Percentiles rank a stretch among this genome's conserved stretches.
Conservation (phyloP, 2,797 vertebrate species). For the Esox masquinongy region DNA sequence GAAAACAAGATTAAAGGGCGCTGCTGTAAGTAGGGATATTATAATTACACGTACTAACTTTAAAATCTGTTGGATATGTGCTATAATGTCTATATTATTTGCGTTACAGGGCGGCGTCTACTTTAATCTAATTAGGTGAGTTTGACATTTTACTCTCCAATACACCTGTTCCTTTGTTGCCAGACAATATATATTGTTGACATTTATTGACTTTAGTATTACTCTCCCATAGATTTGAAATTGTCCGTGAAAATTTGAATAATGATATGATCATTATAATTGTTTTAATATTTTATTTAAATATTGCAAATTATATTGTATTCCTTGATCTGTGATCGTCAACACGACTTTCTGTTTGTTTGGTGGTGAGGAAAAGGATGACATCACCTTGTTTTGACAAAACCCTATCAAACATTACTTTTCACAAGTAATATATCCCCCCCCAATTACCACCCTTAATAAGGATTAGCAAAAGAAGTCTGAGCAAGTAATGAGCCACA, state of each 20-base stretch:
- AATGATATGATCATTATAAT: not conserved
- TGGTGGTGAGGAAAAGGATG: constrained; percentile 37
- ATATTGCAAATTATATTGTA: not conserved
- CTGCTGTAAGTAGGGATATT: constrained; percentile 76
- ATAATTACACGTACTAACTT: constrained; percentile 14
- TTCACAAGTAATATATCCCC: not conserved
- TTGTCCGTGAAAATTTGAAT: not conserved
- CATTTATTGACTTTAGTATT: constrained; percentile 11
- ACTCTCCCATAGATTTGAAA: not conserved
- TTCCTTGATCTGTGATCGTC: constrained; percentile 42
- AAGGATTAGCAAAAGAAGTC: too few species aligned
- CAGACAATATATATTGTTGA: not conserved
- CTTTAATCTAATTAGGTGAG: constrained; percentile 75
- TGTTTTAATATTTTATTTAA: not conserved
- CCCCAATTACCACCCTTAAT: too few species aligned
- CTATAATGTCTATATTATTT: constrained; percentile 34
- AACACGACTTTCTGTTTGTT: constrained; percentile 63
- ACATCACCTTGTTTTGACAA: constrained; percentile 63
- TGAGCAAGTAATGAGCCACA: too few species aligned
- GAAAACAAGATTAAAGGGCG: constrained; percentile 79
- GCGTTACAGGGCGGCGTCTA: constrained; percentile 82
- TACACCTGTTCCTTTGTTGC: constrained; percentile 59
- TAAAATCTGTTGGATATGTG: constrained; percentile 15
- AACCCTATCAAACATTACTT: constrained; percentile 19
- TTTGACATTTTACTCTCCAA: constrained; percentile 32